Conservation (phyloP, 2,797 vertebrate species). For the Perodicticus potto region DNA sequence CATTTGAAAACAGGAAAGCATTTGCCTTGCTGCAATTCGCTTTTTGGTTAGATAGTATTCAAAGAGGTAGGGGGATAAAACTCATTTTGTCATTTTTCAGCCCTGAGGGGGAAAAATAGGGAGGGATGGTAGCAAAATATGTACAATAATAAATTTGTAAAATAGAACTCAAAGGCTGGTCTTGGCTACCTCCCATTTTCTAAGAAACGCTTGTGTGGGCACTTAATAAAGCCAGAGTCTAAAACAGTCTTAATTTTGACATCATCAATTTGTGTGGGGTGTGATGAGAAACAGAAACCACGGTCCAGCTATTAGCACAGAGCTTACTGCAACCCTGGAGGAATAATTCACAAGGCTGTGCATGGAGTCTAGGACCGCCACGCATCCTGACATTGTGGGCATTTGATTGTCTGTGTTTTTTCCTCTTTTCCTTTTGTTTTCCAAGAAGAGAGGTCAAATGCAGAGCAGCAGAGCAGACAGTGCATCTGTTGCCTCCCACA, state of each 20-base stretch:
- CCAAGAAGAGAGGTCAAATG: slow-evolving; percentile 37
- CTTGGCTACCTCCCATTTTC: slow-evolving; percentile 45
- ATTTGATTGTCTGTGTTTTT: background rate
- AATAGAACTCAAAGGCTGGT: slow-evolving; percentile 52
- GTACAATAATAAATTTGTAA: slow-evolving; percentile 58
- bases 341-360: background rate
- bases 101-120: background rate
- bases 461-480: background rate
- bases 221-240: slow-evolving; percentile 56
- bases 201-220: slow-evolving; percentile 75
- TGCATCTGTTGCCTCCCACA: background rate
- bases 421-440: slow-evolving; percentile 28
- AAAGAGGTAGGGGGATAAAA: background rate
- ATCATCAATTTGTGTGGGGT: slow-evolving; percentile 3
- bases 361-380: background rate
- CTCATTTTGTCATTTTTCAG: background rate
- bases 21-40: slow-evolving; percentile 29
- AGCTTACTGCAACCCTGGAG: background rate
- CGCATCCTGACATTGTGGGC: background rate
- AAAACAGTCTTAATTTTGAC: background rate
- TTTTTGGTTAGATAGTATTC: slow-evolving; percentile 40
- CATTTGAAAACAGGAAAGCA: background rate
- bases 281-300: slow-evolving; percentile 18
- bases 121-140: slow-evolving; percentile 64
- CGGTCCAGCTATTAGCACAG: fast-evolving